These are phyloP conservation scores for Pristionchus exspectatus DNA, from an alignment of 2,888 invertebrate species.

Conservation along the genomic window DNA sequence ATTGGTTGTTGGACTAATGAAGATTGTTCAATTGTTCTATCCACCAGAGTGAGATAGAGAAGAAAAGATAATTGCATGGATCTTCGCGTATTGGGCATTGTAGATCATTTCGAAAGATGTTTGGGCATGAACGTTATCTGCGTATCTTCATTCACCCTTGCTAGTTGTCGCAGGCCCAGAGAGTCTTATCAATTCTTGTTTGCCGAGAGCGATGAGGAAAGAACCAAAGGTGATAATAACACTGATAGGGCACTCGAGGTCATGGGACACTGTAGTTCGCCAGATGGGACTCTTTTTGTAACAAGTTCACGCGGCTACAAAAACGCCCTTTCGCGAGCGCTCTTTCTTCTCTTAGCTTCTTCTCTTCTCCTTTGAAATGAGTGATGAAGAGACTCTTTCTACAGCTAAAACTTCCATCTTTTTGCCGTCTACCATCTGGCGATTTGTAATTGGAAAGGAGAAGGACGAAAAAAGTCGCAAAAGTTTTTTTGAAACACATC, in stretches of 20 bases:
- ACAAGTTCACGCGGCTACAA: neutral
- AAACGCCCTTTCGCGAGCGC: neutral
- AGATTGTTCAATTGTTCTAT: too few species aligned
- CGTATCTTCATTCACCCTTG: neutral
- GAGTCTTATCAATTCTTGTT: neutral
- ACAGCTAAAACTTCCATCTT: neutral
- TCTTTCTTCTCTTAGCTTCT: neutral
- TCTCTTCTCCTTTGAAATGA: constrained; percentile 3
- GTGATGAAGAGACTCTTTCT: neutral
- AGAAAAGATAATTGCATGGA: too few species aligned
- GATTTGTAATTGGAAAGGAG: neutral
- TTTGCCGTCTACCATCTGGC: constrained; percentile 23
- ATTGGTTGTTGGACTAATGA: neutral
- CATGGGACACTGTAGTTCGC: neutral
- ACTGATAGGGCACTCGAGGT: neutral
- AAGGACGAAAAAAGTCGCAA: neutral
- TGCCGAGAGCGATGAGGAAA: neutral
- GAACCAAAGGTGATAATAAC: neutral
- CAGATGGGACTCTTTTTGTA: constrained; percentile 15
- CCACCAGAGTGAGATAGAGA: too few species aligned
- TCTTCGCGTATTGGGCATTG: neutral
- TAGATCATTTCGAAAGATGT: neutral
- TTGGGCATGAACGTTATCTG: neutral
- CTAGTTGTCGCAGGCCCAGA: neutral
- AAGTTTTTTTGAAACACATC: constrained; percentile 18